Evolutionary conservation across 2,888 invertebrate species (phyloP).

Genomic region (Tyria jacobaeae): DNA sequence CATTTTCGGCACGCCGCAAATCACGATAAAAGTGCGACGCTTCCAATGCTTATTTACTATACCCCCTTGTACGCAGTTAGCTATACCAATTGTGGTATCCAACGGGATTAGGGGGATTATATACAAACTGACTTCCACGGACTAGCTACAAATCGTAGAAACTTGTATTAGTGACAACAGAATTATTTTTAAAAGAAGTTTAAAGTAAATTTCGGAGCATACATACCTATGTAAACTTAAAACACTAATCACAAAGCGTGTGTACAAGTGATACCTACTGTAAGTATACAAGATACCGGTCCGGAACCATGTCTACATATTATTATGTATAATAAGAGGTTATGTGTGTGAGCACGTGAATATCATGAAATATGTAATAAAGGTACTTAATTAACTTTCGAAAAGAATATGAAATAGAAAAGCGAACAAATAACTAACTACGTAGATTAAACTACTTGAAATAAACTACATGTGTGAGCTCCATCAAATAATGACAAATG

Average conservation of each 20-base stretch:
- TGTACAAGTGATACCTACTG: constrained; percentile 18
- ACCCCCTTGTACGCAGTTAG: constrained; percentile 75
- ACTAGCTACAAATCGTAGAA: not conserved
- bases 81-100: constrained; percentile 62
- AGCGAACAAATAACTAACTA: too few relatives aligned
- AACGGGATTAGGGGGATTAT: constrained; percentile 71
- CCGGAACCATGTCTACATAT: constrained; percentile 3
- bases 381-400: not conserved
- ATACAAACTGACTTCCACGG: too few relatives aligned
- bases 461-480: constrained; percentile 18
- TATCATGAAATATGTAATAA: not conserved
- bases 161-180: not conserved
- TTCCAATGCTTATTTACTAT: constrained; percentile 70
- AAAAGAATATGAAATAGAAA: not conserved
- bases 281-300: not conserved
- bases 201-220: too few relatives aligned
- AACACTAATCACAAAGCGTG: not conserved
- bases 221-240: not conserved
- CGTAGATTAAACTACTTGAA: too few relatives aligned
- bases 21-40: constrained; percentile 54
- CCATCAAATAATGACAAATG: constrained; percentile 28
- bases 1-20: constrained; percentile 72
- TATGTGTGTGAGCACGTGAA: constrained; percentile 3
- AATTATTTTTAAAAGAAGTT: not conserved
- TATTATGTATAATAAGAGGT: constrained; percentile 11